Conservation (phyloP, 2,888 invertebrate genomes). For the Epistrophe grossulariae region DNA sequence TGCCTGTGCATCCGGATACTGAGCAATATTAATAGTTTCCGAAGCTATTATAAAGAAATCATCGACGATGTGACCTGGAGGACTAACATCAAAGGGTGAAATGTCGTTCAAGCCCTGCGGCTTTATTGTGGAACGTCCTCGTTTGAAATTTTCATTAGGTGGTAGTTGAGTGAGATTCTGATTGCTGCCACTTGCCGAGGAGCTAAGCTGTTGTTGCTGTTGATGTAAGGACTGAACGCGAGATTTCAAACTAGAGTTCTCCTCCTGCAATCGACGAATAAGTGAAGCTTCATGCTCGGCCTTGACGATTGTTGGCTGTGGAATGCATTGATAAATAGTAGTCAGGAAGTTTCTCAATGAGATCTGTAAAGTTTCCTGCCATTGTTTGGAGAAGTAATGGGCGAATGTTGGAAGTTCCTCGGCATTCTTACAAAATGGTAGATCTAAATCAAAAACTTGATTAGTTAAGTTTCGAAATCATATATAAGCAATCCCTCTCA, state of each 20-base stretch:
- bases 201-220: conserved; percentile 79
- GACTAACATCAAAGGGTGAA: conserved; percentile 87
- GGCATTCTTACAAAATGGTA: conserved; percentile 95
- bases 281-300: conserved; percentile 93
- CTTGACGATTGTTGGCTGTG: conserved; percentile 92
- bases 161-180: conserved; percentile 76
- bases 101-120: conserved; percentile 86
- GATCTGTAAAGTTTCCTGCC: conserved; percentile 96
- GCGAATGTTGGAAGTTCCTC: conserved; percentile 95
- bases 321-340: conserved; percentile 94
- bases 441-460: conserved; percentile 86
- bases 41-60: conserved; percentile 96
- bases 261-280: conserved; percentile 92
- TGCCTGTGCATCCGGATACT: conserved; percentile 86
- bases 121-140: conserved; percentile 81
- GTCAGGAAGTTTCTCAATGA: conserved; percentile 97
- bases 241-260: conserved; percentile 89
- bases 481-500: conserved; percentile 84
- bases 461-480: background rate
- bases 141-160: conserved; percentile 74
- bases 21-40: conserved; percentile 85
- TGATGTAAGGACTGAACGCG: conserved; percentile 81
- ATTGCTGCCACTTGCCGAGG: conserved; percentile 67
- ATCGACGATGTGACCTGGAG: conserved; percentile 92
- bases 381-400: conserved; percentile 95